Conservation (phyloP, 2,888 invertebrate genomes). For the Anthoptus insignis region DNA sequence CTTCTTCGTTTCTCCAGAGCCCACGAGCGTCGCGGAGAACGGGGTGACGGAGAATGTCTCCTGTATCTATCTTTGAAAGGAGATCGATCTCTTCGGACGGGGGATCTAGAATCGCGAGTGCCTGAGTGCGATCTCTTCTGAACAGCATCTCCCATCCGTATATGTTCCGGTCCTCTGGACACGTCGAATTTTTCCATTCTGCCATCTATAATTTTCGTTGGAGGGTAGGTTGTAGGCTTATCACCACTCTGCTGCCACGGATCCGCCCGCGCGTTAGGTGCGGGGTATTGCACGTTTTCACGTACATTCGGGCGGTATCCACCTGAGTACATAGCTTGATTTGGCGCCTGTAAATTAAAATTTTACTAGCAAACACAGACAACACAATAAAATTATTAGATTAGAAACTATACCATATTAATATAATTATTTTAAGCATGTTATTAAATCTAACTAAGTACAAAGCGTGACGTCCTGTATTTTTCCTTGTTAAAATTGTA, state of each 20-base stretch:
- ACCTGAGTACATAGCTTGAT: slow-evolving; percentile 76
- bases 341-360: slow-evolving; percentile 82
- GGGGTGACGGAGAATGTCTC: slow-evolving; percentile 70
- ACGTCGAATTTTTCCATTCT: slow-evolving; percentile 56
- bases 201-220: slow-evolving; percentile 53
- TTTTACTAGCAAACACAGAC: slow-evolving; percentile 67
- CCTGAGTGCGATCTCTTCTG: slow-evolving; percentile 50
- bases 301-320: slow-evolving; percentile 66
- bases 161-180: slow-evolving; percentile 48
- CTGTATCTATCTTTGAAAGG: slow-evolving; percentile 68
- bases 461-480: slow-evolving; percentile 25
- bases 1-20: slow-evolving; percentile 75
- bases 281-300: slow-evolving; percentile 61
- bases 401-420: slow-evolving; percentile 29
- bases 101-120: slow-evolving; percentile 66
- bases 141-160: slow-evolving; percentile 48
- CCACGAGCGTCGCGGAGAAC: slow-evolving; percentile 77
- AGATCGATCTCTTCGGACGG: slow-evolving; percentile 68
- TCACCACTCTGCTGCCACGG: slow-evolving; percentile 60
- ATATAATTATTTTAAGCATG: slow-evolving; percentile 29
- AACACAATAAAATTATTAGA: slow-evolving; percentile 36
- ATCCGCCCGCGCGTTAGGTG: slow-evolving; percentile 52
- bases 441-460: slow-evolving; percentile 25
- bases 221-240: slow-evolving; percentile 53
- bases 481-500: slow-evolving; percentile 18